A percentile compares a stretch with the other conserved stretches of the same genome.
These are phyloP conservation scores for Thymelicus sylvestris DNA, from an alignment of 2,888 invertebrate genomes.

Conservation along the genomic window DNA sequence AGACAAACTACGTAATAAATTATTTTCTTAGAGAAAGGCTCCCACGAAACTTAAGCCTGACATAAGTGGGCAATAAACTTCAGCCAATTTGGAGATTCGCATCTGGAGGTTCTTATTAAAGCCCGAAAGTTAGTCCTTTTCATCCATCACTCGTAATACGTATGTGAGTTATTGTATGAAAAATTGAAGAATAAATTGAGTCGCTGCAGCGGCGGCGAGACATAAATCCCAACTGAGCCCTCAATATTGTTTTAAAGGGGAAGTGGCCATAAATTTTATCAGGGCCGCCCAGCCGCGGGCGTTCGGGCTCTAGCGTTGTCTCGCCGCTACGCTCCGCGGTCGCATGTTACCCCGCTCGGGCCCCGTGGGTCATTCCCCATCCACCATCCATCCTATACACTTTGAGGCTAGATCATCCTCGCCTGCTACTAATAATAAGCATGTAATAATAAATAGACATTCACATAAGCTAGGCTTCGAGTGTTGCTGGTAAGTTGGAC, in stretches of 20 bases:
- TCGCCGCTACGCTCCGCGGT: constrained; percentile 47
- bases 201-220: constrained; percentile 84
- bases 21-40: constrained; percentile 81
- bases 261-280: constrained; percentile 86
- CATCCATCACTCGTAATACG: constrained; percentile 85
- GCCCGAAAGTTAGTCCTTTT: constrained; percentile 85
- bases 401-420: constrained; percentile 2
- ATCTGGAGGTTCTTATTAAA: constrained; percentile 85
- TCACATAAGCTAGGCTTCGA: no score
- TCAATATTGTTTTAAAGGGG: constrained; percentile 86
- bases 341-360: constrained; percentile 44
- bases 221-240: constrained; percentile 85
- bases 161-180: constrained; percentile 85
- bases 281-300: constrained; percentile 76
- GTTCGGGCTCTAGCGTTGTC: constrained; percentile 48
- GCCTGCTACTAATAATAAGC: constrained; percentile 27
- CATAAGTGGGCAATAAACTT: constrained; percentile 85
- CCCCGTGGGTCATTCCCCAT: constrained; percentile 23
- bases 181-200: constrained; percentile 86
- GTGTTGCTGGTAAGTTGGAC: no score
- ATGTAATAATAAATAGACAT: no score
- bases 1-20: constrained; percentile 82
- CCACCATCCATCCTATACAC: constrained; percentile 25
- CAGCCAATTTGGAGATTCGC: constrained; percentile 85
- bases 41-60: constrained; percentile 83